Evolutionary conservation across 64 coral and sea anemone species (phyloP), one percentile per base, ranked within the genome.

Genomic region (Orbicella faveolata): DNA sequence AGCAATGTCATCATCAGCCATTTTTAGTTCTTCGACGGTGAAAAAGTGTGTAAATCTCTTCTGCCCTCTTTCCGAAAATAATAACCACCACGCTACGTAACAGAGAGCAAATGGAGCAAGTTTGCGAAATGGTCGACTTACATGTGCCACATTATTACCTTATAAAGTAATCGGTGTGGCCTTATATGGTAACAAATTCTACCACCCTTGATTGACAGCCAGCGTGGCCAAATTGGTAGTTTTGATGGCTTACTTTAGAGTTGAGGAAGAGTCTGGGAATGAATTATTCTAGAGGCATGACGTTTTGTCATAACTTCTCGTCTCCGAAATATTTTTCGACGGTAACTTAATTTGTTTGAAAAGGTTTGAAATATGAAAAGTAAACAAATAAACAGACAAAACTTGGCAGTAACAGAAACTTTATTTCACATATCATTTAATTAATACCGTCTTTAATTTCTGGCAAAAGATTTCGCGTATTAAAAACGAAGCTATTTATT

Each of bases 1-100:
- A 92, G 94, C 94, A 89, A 95, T 88, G 33, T 95, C 94, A 11
- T 95, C 94, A 34, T 95, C 94, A 17, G 94, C 94, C 94, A 95
- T 95, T 89, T 79, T 87, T 21, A 61, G 19, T 59, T 63, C 74
- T 87, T 52, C 19, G 25, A 4, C 30, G 9, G 16, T 33, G 41
- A 62, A 79, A 80, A 85, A 6, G 10, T 51, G 4, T 23, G 25
- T 16, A 7, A 18, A 52, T 23, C 13, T 6, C 12, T 72, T 54
- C 33, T 68, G 36, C 63, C 17, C 3, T 73, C 12, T 30, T 72
- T 12, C 8, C 20, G 20, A 53, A 52, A 30, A 26, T 36, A 30
- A 30, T 52, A 85, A 41, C 20, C 9, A 70, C 18, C 9, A 63
- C 16, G 17, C 37, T 85, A 85, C 82, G 82, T 73, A 85, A 85